phyloP scores from a whole-genome alignment of 2,888 invertebrate genomes.

The Erebia aethiops region DNA sequence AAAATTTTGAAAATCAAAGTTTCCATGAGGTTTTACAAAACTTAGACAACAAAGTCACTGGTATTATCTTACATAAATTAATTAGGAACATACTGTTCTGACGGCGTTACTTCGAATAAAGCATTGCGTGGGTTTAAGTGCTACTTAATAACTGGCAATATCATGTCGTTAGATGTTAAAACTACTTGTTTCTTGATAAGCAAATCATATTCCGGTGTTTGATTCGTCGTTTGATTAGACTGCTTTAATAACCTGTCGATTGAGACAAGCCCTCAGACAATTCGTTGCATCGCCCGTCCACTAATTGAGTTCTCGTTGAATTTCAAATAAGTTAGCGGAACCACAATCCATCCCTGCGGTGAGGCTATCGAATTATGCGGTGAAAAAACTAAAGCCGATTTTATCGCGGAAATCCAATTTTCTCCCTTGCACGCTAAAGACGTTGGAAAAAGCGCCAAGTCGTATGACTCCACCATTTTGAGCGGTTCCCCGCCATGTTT shows the following conservation, averaged over 20 bases:
- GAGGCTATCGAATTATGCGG: conserved; percentile 72
- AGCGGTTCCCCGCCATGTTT: conserved; percentile 79
- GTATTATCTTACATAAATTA: too few relatives aligned
- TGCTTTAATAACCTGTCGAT: conserved; percentile 26
- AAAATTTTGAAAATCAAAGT: too few relatives aligned
- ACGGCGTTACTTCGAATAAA: too few relatives aligned
- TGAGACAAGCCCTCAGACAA: conserved; percentile 28
- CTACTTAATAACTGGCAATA: background rate
- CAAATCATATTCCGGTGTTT: conserved; percentile 6
- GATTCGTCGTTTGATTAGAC: conserved; percentile 17
- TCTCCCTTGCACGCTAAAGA: conserved; percentile 82
- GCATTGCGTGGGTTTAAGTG: background rate
- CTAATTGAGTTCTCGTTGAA: conserved; percentile 72
- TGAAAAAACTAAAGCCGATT: conserved; percentile 78
- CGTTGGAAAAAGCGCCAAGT: conserved; percentile 81
- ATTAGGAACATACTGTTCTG: too few relatives aligned
- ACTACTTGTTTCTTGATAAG: background rate
- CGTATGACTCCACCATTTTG: conserved; percentile 79
- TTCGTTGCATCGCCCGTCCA: conserved; percentile 35
- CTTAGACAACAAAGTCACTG: too few relatives aligned
- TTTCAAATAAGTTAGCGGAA: conserved; percentile 46
- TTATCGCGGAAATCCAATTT: conserved; percentile 83
- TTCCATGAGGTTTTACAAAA: too few relatives aligned
- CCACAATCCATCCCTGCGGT: conserved; percentile 46
- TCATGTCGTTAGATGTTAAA: too few relatives aligned